Evolutionary conservation across 2,113 vertebrate species (phyloP).

Genomic region (Pimephales promelas): DNA sequence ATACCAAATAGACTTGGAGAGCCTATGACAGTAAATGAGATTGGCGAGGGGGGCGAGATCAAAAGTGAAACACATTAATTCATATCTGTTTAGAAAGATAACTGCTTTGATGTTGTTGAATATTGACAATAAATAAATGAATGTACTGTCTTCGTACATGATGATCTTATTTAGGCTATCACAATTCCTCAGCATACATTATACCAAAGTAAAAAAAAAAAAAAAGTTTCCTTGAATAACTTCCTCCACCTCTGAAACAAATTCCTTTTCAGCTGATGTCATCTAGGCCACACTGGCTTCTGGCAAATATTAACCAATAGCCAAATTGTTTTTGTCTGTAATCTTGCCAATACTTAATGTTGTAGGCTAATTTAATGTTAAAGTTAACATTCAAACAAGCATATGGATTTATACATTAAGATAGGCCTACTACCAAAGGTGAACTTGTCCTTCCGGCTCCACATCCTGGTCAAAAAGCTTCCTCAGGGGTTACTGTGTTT

Average conservation of each 20-base stretch:
- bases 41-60: not conserved
- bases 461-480: not conserved
- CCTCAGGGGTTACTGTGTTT: not conserved
- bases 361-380: not conserved
- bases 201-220: not conserved
- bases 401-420: not conserved
- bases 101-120: not conserved
- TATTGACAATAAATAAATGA: not conserved
- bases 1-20: conserved; percentile 45
- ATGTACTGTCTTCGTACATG: not conserved
- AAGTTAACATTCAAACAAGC: not conserved
- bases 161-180: not conserved
- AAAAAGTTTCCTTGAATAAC: not conserved
- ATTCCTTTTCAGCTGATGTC: not conserved
- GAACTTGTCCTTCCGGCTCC: not conserved
- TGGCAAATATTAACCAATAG: no score
- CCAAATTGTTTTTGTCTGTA: not conserved
- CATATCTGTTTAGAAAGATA: not conserved
- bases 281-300: not conserved
- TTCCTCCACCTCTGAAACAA: not conserved
- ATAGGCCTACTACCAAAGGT: not conserved
- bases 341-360: not conserved
- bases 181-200: not conserved
- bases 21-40: conserved; percentile 9
- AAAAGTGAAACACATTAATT: not conserved